Evolutionary conservation across 2,888 invertebrate genomes (phyloP).

Genomic region (Belgica antarctica): DNA sequence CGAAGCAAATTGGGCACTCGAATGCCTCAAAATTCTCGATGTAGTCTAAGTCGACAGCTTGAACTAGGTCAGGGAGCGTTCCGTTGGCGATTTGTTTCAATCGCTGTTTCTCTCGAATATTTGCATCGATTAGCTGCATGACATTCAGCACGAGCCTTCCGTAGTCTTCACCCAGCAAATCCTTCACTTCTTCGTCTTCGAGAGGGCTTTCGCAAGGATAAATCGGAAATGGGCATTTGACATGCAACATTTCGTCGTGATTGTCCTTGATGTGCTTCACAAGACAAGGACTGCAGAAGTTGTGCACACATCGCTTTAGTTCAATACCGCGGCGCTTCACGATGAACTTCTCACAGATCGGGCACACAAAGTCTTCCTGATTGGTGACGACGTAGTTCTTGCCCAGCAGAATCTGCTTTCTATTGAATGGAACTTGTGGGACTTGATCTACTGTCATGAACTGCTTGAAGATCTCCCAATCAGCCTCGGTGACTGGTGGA

Average conservation of each 20-base stretch:
- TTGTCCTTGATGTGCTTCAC: not conserved
- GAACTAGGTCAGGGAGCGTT: slow-evolving; percentile 57
- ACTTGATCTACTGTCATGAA: not conserved
- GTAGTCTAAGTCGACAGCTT: slow-evolving; percentile 71
- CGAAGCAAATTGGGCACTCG: slow-evolving; percentile 80
- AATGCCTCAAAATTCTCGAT: slow-evolving; percentile 66
- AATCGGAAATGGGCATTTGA: not conserved
- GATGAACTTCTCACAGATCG: not conserved
- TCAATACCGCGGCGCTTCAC: not conserved
- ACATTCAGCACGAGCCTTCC: not conserved
- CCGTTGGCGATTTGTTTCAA: not conserved
- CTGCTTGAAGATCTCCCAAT: not conserved
- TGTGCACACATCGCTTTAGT: slow-evolving; percentile 28
- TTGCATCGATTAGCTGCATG: not conserved
- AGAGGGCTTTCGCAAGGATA: not conserved
- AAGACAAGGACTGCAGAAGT: slow-evolving; percentile 3
- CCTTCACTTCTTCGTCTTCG: slow-evolving; percentile 1
- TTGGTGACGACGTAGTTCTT: not conserved
- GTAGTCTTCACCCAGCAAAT: slow-evolving; percentile 1
- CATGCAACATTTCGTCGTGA: not conserved
- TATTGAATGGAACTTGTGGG: not conserved
- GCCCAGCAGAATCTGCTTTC: not conserved
- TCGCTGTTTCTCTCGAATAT: not conserved
- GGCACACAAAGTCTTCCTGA: slow-evolving; percentile 26
- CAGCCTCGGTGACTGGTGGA: not conserved